phyloP scores from a whole-genome alignment of 2,113 vertebrate species.

The Solenodon paradoxus region DNA sequence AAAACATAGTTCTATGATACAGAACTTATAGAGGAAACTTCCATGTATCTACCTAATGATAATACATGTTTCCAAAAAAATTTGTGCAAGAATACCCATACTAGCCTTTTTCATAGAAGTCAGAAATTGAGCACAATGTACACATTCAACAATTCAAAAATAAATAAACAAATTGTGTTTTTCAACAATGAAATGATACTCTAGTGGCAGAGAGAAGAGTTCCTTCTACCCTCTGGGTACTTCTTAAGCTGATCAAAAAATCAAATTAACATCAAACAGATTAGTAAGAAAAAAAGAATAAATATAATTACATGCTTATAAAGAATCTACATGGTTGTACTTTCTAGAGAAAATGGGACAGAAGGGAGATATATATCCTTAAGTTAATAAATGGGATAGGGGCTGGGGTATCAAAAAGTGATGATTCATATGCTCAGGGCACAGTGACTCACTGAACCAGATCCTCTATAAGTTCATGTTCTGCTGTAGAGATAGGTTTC shows the following conservation, averaged over 20 bases:
- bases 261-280: not conserved
- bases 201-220: too few species aligned
- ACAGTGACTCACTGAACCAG: too few species aligned
- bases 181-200: not conserved
- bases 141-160: not conserved
- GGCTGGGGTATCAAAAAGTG: too few species aligned
- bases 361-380: too few species aligned
- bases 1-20: not conserved
- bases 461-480: too few species aligned
- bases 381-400: too few species aligned
- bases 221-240: too few species aligned
- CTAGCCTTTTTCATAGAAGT: not conserved
- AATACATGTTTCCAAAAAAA: not conserved
- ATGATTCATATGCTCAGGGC: too few species aligned
- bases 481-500: too few species aligned
- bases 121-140: not conserved
- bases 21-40: not conserved
- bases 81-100: not conserved
- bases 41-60: not conserved
- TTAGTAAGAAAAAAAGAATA: not conserved
- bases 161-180: not conserved
- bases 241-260: too few species aligned
- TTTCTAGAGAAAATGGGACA: not conserved
- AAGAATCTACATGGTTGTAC: not conserved
- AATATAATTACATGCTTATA: too few species aligned